Evolutionary conservation across 2,797 vertebrate genomes (phyloP), one percentile per base, ranked within the genome.

Genomic region (Austrolebias charrua): DNA sequence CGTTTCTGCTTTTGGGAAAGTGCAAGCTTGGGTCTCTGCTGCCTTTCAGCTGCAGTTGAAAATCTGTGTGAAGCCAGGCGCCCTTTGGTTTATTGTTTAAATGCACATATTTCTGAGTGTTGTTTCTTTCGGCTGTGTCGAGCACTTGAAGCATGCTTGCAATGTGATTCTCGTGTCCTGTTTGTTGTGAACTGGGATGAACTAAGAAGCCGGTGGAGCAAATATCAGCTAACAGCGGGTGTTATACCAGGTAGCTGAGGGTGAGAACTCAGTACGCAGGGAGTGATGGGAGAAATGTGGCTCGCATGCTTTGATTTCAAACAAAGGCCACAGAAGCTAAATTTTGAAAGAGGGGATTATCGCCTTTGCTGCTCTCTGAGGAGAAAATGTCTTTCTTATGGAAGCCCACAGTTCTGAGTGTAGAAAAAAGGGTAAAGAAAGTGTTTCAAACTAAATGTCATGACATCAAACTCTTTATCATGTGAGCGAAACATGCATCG

Each of bases 21-120:
- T 60, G 76, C 59, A 61, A 60, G 65, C 63, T n/a, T 46, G 46
- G 71, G 80, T 78, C 71, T 71, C 76, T 76, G 78, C 82, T 85
- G 83, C 79, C 75, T 69, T 67, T 75, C 43, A 46, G 65, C 73
- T 81, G 65, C 66, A 70, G 70, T 47, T 71, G 71, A 74, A 81
- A 73, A 65, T 80, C 69, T 66, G 66, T 80, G 84, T 79, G 69
- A 86, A 80, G 78, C 76, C 67, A 29, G 33, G 20, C 31, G 3
- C 48, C 64, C 59, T 78, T 82, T 79, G 67, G 77, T 79, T 35
- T 80, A 50, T 70, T 57, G 63, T 29, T 74, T 56, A 40, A 61
- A 73, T 60, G 46, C 76, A 80, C 28, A 53, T 50, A 70, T 75
- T 56, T 75, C 65, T 66, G 52, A 33, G 44, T 55, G 31, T 31